These are phyloP conservation scores for Dusona sp. DNA, from an alignment of 2,888 invertebrate genomes.

Conservation along the genomic window DNA sequence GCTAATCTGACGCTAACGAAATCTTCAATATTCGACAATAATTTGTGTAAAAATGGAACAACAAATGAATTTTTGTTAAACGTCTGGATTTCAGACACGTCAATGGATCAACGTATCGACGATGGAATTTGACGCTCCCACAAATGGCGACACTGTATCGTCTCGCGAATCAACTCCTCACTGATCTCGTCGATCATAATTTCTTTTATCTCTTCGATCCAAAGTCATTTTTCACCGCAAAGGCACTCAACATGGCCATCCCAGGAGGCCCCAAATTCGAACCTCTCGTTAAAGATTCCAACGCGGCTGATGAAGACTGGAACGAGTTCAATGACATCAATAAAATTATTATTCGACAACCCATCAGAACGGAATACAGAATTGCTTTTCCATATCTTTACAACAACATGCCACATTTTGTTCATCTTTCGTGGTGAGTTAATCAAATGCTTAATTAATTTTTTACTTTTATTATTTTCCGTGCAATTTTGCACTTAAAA, in stretches of 20 bases:
- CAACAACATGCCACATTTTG: conserved; percentile 99
- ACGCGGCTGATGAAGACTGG: conserved; percentile 99
- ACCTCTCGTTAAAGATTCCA: conserved; percentile 98
- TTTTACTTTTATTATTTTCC: background rate
- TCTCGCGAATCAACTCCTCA: conserved; percentile 98
- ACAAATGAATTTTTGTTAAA: background rate
- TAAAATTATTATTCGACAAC: conserved; percentile 99
- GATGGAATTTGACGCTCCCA: conserved; percentile 97
- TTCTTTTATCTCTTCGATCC: conserved; percentile 99
- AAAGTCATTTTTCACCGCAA: conserved; percentile 99
- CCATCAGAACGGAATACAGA: conserved; percentile 99
- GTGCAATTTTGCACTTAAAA: background rate
- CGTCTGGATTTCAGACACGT: conserved; percentile 87
- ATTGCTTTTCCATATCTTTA: conserved; percentile 99
- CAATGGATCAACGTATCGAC: conserved; percentile 98
- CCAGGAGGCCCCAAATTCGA: conserved; percentile 99
- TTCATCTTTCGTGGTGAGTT: conserved; percentile 98
- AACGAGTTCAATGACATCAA: conserved; percentile 99
- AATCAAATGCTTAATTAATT: conserved; percentile 5
- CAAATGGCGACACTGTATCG: conserved; percentile 99
- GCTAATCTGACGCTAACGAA: conserved; percentile 73
- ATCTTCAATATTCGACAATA: background rate
- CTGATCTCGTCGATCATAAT: conserved; percentile 99
- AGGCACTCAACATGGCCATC: conserved; percentile 99
- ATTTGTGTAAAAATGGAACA: background rate